These are phyloP conservation scores for Tupaia tana DNA, from an alignment of 2,113 vertebrate genomes.

Conservation along the genomic window DNA sequence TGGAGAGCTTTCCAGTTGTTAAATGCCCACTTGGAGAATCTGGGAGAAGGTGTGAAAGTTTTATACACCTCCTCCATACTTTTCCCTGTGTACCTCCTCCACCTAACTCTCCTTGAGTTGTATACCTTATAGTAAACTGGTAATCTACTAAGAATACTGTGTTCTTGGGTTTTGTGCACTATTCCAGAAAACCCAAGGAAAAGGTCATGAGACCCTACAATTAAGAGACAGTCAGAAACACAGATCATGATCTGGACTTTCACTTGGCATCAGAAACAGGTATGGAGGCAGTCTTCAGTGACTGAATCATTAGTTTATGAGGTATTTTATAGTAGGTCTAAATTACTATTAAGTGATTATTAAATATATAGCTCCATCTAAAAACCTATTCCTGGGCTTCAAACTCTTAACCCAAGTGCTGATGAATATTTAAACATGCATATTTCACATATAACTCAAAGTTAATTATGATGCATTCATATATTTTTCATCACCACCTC, in stretches of 20 bases:
- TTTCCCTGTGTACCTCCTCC: no score
- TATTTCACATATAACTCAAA: not conserved
- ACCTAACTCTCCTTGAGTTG: not conserved
- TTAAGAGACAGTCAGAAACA: not conserved
- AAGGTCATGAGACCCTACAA: not conserved
- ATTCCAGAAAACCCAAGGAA: not conserved
- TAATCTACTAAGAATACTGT: not conserved
- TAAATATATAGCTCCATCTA: not conserved
- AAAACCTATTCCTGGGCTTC: not conserved
- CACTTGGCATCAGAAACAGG: not conserved
- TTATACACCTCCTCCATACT: fast-evolving
- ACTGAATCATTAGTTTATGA: not conserved
- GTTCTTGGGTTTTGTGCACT: not conserved
- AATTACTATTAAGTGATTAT: not conserved
- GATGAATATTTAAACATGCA: not conserved
- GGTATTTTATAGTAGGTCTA: not conserved
- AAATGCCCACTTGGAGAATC: not conserved
- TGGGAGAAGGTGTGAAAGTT: no score
- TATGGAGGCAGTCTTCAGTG: not conserved
- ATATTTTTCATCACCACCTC: not conserved
- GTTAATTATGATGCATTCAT: not conserved
- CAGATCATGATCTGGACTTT: not conserved
- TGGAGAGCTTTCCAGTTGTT: not conserved
- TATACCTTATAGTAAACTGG: not conserved
- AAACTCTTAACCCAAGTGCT: not conserved